These are phyloP conservation scores for Mesochorus sp. DNA, from an alignment of 2,888 invertebrate genomes.

Conservation along the genomic window DNA sequence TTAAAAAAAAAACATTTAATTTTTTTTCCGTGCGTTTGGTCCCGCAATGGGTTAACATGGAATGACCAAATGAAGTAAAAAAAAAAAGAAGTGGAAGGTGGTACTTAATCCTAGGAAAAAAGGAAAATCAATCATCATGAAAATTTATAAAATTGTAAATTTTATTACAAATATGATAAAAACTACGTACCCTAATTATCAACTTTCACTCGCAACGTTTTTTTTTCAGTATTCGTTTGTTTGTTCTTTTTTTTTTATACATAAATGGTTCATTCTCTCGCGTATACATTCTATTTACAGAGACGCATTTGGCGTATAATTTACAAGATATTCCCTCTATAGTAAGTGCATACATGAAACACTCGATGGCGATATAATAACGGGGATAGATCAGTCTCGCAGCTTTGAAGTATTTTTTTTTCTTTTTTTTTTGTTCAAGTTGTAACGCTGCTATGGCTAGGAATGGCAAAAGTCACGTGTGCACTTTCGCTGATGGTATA, in stretches of 20 bases:
- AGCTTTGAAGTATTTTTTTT: conserved; percentile 65
- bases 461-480: conserved; percentile 55
- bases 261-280: conserved; percentile 64
- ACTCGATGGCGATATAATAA: conserved; percentile 71
- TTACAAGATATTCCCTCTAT: conserved; percentile 72
- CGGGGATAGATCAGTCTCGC: conserved; percentile 77
- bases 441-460: conserved; percentile 67
- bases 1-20: too few relatives aligned
- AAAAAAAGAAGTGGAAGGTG: too few relatives aligned
- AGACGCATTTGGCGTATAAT: conserved; percentile 68
- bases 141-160: conserved; percentile 58
- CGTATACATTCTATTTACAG: conserved; percentile 76
- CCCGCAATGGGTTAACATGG: too few relatives aligned
- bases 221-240: conserved; percentile 54
- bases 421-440: conserved; percentile 42
- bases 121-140: not conserved
- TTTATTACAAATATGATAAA: conserved; percentile 80
- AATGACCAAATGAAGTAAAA: too few relatives aligned
- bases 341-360: conserved; percentile 55
- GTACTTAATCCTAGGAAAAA: too few relatives aligned
- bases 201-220: conserved; percentile 55
- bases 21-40: not conserved
- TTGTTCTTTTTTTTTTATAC: conserved; percentile 68
- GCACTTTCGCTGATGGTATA: conserved; percentile 25
- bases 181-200: conserved; percentile 38